Percentiles rank a stretch among this genome's conserved stretches.
Evolutionary conservation across 2,888 invertebrate species (phyloP).

Genomic region (Drosophila buzzatii): DNA sequence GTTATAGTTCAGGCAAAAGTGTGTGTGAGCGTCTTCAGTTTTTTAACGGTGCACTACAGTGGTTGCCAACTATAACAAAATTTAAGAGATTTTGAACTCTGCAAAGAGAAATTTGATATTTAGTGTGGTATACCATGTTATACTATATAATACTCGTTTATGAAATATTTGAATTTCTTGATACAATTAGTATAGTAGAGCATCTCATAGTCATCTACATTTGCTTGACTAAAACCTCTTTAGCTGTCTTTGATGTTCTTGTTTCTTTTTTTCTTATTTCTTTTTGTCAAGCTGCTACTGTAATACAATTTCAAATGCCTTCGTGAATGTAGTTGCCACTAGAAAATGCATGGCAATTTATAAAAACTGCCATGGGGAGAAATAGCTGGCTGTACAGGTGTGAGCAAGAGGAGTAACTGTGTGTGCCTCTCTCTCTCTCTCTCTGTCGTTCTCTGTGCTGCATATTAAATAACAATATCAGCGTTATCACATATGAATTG

Average conservation of each 20-base stretch:
- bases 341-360: constrained; percentile 62
- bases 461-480: constrained; percentile 66
- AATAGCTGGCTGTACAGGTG: constrained; percentile 3
- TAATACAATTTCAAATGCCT: constrained; percentile 21
- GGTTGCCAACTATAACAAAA: too few relatives aligned
- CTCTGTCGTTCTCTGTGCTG: constrained; percentile 11
- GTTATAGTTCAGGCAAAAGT: too few relatives aligned
- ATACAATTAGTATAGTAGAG: not conserved
- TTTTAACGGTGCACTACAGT: too few relatives aligned
- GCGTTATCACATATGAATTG: constrained; percentile 52
- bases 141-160: too few relatives aligned
- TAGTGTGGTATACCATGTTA: too few relatives aligned
- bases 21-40: too few relatives aligned
- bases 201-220: not conserved
- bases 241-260: not conserved
- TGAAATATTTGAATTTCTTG: not conserved
- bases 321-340: constrained; percentile 36
- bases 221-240: too few relatives aligned
- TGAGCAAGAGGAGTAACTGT: not conserved
- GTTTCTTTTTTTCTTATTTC: not conserved
- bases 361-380: constrained; percentile 38
- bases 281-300: not conserved
- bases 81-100: too few relatives aligned
- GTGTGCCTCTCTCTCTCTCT: not conserved
- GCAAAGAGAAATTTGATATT: too few relatives aligned